A percentile compares a stretch with the other conserved stretches of the same genome.
These are phyloP conservation scores for Notechis scutatus DNA, from an alignment of 2,113 vertebrate genomes.

Conservation along the genomic window DNA sequence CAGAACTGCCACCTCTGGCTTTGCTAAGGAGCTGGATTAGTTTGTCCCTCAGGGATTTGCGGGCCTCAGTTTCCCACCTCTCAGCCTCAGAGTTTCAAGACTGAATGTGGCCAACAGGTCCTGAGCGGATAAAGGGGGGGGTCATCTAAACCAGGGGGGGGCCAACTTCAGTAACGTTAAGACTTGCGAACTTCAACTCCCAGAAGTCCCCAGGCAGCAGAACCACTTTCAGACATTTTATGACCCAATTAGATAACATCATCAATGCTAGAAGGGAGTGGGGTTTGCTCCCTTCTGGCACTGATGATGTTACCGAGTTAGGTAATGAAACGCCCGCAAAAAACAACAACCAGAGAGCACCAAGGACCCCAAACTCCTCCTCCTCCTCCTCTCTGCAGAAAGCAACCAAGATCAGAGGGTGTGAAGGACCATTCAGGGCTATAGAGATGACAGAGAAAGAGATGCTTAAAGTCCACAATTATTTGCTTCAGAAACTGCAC, in stretches of 20 bases:
- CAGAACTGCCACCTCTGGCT: neutral
- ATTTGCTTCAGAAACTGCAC: neutral
- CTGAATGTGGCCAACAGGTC: neutral
- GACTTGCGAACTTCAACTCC: neutral
- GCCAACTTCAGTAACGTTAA: neutral
- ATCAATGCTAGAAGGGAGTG: too few species aligned
- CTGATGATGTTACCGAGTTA: neutral
- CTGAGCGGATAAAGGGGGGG: neutral
- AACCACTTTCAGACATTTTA: neutral
- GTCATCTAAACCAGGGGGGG: neutral
- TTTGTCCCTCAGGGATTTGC: neutral
- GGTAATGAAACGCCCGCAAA: neutral
- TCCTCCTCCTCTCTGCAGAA: neutral
- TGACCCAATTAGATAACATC: neutral
- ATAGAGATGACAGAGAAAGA: neutral
- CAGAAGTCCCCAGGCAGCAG: neutral
- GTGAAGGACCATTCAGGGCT: neutral
- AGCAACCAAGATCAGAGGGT: too few species aligned
- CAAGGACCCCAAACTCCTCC: neutral
- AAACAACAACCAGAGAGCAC: neutral
- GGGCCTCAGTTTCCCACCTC: neutral
- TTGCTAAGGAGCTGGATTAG: neutral
- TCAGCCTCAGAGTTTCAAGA: neutral
- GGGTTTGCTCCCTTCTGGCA: neutral
- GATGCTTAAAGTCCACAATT: neutral